Percentiles rank a stretch among this genome's conserved stretches.
Conservation (phyloP, 2,888 invertebrate species). For the Lucinisca nassula region DNA sequence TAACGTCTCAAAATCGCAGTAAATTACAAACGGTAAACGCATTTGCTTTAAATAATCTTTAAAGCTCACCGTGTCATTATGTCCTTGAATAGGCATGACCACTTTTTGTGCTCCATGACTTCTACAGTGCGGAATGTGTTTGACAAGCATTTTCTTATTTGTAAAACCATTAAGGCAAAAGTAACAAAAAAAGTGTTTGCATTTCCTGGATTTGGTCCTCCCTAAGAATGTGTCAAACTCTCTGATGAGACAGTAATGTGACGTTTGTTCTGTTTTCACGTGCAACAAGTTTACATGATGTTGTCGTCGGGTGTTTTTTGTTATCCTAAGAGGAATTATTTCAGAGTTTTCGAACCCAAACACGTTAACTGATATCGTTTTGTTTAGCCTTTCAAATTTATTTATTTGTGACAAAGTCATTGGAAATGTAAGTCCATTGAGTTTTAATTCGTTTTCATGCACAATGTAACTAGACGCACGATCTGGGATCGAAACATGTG, state of each 20-base stretch:
- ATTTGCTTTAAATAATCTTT: too few relatives aligned
- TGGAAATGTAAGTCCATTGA: not conserved
- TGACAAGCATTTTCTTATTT: too few relatives aligned
- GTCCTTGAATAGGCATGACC: not conserved
- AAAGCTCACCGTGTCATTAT: not conserved
- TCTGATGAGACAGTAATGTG: not conserved
- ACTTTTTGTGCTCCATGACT: not conserved
- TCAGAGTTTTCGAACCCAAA: too few relatives aligned
- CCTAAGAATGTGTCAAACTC: too few relatives aligned
- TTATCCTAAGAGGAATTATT: too few relatives aligned
- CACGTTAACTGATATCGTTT: slow-evolving; percentile 18
- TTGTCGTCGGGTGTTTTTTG: not conserved
- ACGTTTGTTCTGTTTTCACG: not conserved
- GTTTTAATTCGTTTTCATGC: not conserved
- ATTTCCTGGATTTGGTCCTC: not conserved
- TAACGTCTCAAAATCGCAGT: too few relatives aligned
- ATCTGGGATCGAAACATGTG: not conserved
- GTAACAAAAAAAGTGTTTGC: not conserved
- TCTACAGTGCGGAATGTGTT: too few relatives aligned
- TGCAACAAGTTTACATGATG: too few relatives aligned
- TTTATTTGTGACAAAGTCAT: not conserved
- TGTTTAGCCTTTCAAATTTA: slow-evolving; percentile 23
- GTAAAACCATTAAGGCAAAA: not conserved
- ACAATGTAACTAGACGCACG: not conserved
- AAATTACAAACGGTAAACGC: too few relatives aligned